Conservation (phyloP, 2,888 invertebrate species). For the Odontocolon sp. region DNA sequence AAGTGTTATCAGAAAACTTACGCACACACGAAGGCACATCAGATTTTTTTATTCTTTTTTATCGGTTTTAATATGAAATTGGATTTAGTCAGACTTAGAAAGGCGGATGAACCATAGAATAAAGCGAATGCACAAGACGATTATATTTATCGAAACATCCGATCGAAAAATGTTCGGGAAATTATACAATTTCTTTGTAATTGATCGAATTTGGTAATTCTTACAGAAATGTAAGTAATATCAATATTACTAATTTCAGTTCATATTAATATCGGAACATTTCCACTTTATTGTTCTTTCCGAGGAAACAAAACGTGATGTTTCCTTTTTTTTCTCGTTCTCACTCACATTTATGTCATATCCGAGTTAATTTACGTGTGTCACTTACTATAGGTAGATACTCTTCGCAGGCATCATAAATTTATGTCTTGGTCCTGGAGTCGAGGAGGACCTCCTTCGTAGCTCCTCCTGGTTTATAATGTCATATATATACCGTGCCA, state of each 20-base stretch:
- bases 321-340: slow-evolving; percentile 5
- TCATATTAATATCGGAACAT: neutral
- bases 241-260: too few species aligned
- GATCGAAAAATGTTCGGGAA: too few species aligned
- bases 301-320: neutral
- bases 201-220: too few species aligned
- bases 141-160: too few species aligned
- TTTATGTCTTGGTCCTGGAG: slow-evolving; percentile 17
- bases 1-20: slow-evolving; percentile 6
- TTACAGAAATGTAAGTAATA: too few species aligned
- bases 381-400: slow-evolving; percentile 25
- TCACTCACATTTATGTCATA: slow-evolving; percentile 14
- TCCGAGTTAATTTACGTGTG: slow-evolving; percentile 41
- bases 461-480: slow-evolving; percentile 69
- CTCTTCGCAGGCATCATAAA: slow-evolving; percentile 29
- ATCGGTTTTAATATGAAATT: neutral
- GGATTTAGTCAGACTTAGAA: neutral
- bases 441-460: slow-evolving; percentile 27
- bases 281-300: neutral
- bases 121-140: too few species aligned
- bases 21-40: neutral
- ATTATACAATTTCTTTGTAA: too few species aligned
- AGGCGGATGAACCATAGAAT: too few species aligned
- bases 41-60: neutral
- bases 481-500: slow-evolving; percentile 70